phyloP scores from a whole-genome alignment of 2,797 vertebrate species.

The Pteronotus mesoamericanus region DNA sequence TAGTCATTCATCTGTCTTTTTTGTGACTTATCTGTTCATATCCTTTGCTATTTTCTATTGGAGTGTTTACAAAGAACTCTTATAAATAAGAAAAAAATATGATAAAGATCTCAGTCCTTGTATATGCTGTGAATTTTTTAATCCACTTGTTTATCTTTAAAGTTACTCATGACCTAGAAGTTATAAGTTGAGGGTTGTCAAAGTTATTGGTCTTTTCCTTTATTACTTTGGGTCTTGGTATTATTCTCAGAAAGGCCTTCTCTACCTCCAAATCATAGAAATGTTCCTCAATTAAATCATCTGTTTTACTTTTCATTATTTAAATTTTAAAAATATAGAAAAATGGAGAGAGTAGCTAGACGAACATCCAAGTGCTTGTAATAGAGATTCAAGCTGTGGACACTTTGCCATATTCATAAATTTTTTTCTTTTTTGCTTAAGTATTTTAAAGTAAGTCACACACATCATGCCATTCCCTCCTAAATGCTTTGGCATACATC shows the following conservation, averaged over 20 bases:
- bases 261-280: neutral
- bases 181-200: neutral
- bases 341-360: neutral
- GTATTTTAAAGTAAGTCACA: neutral
- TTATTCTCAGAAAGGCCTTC: neutral
- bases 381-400: neutral
- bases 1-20: neutral
- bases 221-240: neutral
- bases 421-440: neutral
- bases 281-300: neutral
- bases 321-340: conserved; percentile 22
- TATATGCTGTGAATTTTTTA: neutral
- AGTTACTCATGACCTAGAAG: neutral
- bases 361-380: neutral
- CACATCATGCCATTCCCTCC: neutral
- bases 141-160: neutral
- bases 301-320: neutral
- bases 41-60: neutral
- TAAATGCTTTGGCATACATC: neutral
- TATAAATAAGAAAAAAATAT: neutral
- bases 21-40: neutral
- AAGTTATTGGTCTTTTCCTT: neutral
- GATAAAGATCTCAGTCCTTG: neutral
- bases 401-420: neutral
- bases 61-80: neutral